Evolutionary conservation across 92 coral and sea anemone genomes (phyloP).

Genomic region (Metridium senile): DNA sequence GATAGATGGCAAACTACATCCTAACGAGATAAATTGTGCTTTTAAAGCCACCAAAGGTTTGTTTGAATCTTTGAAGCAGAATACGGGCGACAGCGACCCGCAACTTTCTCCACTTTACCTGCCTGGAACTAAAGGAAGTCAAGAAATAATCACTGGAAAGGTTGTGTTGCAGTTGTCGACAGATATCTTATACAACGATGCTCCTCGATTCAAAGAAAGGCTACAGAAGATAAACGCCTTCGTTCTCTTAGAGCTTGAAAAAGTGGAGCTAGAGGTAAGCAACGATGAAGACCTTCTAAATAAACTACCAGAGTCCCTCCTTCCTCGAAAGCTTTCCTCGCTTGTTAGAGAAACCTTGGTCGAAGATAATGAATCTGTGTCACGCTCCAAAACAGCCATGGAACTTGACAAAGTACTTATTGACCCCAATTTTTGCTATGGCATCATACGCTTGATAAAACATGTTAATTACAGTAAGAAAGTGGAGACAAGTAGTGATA

Average conservation of each 20-base stretch:
- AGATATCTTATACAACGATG: slow-evolving; percentile 57
- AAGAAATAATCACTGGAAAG: neutral
- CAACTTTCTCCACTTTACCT: slow-evolving; percentile 27
- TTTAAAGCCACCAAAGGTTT: slow-evolving; percentile 59
- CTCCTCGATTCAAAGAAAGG: slow-evolving; percentile 39
- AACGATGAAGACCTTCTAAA: slow-evolving; percentile 40
- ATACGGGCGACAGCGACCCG: neutral
- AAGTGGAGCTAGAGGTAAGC: slow-evolving; percentile 27
- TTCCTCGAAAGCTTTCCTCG: slow-evolving; percentile 51
- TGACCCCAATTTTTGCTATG: slow-evolving; percentile 50
- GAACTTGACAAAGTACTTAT: slow-evolving; percentile 37
- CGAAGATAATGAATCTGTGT: neutral
- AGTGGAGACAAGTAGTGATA: slow-evolving; percentile 14
- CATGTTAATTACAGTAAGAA: slow-evolving; percentile 33
- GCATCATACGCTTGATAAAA: slow-evolving; percentile 55
- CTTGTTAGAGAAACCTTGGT: slow-evolving; percentile 50
- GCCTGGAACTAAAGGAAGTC: slow-evolving; percentile 32
- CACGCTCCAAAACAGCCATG: slow-evolving; percentile 9
- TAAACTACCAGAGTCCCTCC: slow-evolving; percentile 36
- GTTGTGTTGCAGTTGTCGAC: slow-evolving; percentile 46
- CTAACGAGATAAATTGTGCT: slow-evolving; percentile 35
- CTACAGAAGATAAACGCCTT: slow-evolving; percentile 17
- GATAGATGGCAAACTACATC: slow-evolving; percentile 37
- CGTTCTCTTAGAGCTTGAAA: slow-evolving; percentile 53
- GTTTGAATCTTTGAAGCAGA: slow-evolving; percentile 39